Evolutionary conservation across 2,797 vertebrate species (phyloP).

Genomic region (Pseudochaenichthys georgianus): DNA sequence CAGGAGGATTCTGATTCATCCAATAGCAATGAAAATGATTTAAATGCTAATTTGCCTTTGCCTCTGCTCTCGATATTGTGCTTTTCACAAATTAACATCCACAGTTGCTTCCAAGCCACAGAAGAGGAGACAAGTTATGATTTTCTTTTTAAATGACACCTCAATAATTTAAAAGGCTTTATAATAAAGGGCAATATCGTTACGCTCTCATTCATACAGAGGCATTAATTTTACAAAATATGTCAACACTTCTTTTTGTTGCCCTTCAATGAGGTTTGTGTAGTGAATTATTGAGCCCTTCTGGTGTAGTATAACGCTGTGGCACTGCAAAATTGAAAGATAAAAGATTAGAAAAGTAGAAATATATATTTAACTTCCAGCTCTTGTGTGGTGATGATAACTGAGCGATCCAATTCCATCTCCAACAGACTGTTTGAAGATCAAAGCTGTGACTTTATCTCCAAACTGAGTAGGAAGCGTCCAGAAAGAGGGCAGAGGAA

Average conservation of each 20-base stretch:
- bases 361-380: conserved; percentile 60
- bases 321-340: conserved; percentile 60
- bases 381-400: conserved; percentile 60
- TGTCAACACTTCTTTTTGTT: conserved; percentile 33
- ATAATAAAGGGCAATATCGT: conserved; percentile 22
- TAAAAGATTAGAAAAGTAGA: conserved; percentile 63
- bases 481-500: conserved; percentile 41
- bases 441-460: conserved; percentile 71
- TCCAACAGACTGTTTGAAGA: conserved; percentile 69
- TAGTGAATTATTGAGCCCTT: conserved; percentile 58
- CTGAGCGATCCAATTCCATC: conserved; percentile 67
- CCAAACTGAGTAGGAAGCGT: conserved; percentile 51
- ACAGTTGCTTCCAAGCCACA: conserved; percentile 18
- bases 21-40: conserved; percentile 67
- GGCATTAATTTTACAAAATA: conserved; percentile 52
- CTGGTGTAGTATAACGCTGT: conserved; percentile 37
- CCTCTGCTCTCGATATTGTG: conserved; percentile 43
- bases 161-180: conserved; percentile 42
- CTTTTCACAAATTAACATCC: conserved; percentile 63
- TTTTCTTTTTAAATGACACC: conserved; percentile 23
- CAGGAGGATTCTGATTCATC: conserved; percentile 65
- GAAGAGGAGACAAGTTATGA: conserved; percentile 34
- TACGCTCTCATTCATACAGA: conserved; percentile 16
- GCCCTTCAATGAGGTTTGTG: conserved; percentile 38
- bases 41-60: conserved; percentile 68